Base-by-base conservation (phyloP, 2,888 invertebrate species). In the Achlya flavicornis region DNA sequence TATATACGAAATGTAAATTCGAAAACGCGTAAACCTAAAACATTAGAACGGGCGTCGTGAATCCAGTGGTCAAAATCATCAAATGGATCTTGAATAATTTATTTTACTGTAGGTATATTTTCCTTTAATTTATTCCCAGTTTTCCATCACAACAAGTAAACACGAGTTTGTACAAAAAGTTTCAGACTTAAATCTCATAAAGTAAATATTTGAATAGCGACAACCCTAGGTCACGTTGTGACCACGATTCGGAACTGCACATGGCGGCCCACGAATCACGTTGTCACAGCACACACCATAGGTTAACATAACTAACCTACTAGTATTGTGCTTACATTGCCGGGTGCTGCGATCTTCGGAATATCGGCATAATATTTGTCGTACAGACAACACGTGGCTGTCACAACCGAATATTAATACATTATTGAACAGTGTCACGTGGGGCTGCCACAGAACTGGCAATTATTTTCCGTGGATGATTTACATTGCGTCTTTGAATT, bases 231-330 rank as follows among this genome's bases (percentile, higher is more conserved):
- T 66, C 68, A 68, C 68, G 66, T 68, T 63, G 61, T 16, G 33
- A 14, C 32, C 38, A 63, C 63, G 64, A 66, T 65, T 64, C 62
- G 62, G 63, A 63, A 57, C 35, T 65, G 68, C 69, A 66, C 69
- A 69, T 69, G 69, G 63, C 66, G 32, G 11, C 62, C 65, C 66
- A 69, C 66, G 53, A 6, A 46, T 66, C 66, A 66, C 68, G 69
- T 69, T 69, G 64, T 12, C 7, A 19, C 53, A 19, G 59, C 53
- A 46, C 7, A 46, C 46, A 7, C 5, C 32, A 53, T n/a, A n/a
- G n/a, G n/a, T n/a, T n/a, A n/a, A n/a, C n/a, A 59, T 58, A 58
- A n/a, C n/a, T 63, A 46, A 60, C 53, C 5, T n/a, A 48, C 46
- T 63, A 57, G 43, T 19, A 19, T 19, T 62, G 35, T 38, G 57